Evolutionary conservation across 1,140 invertebrate genomes (phyloP).

Genomic region (Drosophila simulans): DNA sequence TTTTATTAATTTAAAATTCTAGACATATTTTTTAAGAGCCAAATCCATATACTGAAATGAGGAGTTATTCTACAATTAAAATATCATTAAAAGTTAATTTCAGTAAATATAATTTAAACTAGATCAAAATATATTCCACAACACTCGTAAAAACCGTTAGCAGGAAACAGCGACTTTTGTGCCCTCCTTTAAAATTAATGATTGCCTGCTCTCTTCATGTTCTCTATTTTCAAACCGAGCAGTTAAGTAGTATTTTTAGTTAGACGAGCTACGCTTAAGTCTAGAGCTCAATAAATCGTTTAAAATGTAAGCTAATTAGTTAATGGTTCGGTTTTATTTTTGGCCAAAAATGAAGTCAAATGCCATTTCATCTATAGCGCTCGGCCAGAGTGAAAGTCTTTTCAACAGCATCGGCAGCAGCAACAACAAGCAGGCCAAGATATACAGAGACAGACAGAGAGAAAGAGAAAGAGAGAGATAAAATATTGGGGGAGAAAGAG

Average conservation of each 20-base stretch:
- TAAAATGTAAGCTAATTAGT: conserved; percentile 73
- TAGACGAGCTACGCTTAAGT: conserved; percentile 43
- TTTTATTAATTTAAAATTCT: no score
- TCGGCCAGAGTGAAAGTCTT: conserved; percentile 71
- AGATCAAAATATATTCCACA: no score
- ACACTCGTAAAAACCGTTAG: no score
- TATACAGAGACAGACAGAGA: conserved; percentile 2
- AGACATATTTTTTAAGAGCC: no score
- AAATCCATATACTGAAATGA: no score
- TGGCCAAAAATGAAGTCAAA: conserved; percentile 68
- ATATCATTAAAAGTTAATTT: no score
- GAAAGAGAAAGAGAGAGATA: conserved; percentile 20
- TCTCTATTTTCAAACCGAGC: conserved; percentile 5
- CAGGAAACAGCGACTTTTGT: background rate
- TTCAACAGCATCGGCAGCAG: conserved; percentile 38
- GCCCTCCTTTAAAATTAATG: background rate
- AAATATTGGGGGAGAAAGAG: conserved; percentile 11
- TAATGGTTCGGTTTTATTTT: conserved; percentile 75
- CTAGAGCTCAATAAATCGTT: conserved; percentile 45
- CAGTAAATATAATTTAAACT: background rate
- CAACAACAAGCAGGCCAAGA: conserved; percentile 21
- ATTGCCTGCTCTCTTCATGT: background rate
- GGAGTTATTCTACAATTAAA: no score
- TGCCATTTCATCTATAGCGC: conserved; percentile 69
- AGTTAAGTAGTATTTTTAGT: conserved; percentile 10